phyloP scores from a whole-genome alignment of 2,888 invertebrate species.

The Ellobium chinense region DNA sequence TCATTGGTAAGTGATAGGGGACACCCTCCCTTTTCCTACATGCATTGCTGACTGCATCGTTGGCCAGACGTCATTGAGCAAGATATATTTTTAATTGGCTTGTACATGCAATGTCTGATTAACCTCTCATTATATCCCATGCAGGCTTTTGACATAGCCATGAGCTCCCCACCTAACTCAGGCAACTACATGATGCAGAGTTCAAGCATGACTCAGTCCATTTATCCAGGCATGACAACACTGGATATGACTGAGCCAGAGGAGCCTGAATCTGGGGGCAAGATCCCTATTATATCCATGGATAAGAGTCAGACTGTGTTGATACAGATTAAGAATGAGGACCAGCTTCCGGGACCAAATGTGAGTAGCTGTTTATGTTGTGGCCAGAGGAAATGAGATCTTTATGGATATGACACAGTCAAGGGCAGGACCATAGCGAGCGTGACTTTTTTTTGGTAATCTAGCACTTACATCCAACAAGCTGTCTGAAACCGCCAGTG shows the following conservation, averaged over 20 bases:
- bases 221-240: conserved; percentile 40
- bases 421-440: too few species aligned
- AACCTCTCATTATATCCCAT: too few species aligned
- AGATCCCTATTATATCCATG: conserved; percentile 37
- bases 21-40: too few species aligned
- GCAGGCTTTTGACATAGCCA: conserved; percentile 46
- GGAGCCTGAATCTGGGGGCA: conserved; percentile 27
- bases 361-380: conserved; percentile 18
- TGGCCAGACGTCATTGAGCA: too few species aligned
- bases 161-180: conserved; percentile 44
- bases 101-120: too few species aligned
- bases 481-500: too few species aligned
- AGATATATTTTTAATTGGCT: too few species aligned
- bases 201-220: conserved; percentile 42
- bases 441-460: too few species aligned
- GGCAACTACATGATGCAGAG: conserved; percentile 45
- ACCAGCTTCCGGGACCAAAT: conserved; percentile 40
- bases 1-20: too few species aligned
- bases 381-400: neutral
- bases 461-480: too few species aligned
- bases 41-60: too few species aligned
- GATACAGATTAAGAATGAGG: conserved; percentile 43
- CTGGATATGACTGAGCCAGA: neutral
- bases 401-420: too few species aligned
- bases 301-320: conserved; percentile 41